Conservation (phyloP, 2,888 invertebrate genomes). For the Lottia scabra region DNA sequence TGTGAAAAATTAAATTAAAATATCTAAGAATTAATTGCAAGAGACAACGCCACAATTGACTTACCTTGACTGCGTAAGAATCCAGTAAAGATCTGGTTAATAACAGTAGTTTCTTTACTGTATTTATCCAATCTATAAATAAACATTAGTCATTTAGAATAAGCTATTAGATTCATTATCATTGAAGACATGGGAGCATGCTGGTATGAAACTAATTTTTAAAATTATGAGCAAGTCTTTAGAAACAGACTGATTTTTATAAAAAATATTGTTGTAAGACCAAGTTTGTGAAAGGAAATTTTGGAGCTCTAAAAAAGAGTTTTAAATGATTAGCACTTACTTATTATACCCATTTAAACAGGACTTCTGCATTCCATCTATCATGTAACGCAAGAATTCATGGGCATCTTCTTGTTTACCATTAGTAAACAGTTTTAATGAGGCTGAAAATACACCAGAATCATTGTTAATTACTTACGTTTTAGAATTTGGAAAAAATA, state of each 20-base stretch:
- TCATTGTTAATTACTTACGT: no score
- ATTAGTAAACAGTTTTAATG: no score
- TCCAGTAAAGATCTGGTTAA: constrained; percentile 97
- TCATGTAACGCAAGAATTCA: constrained; percentile 92
- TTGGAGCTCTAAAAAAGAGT: no score
- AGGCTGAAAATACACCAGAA: constrained; percentile 63
- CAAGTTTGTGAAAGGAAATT: background rate
- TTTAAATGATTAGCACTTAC: constrained; percentile 50
- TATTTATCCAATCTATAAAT: constrained; percentile 80
- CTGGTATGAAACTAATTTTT: no score
- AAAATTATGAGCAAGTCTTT: no score
- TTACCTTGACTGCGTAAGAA: constrained; percentile 85
- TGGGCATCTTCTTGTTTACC: constrained; percentile 98
- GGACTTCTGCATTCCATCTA: constrained; percentile 94
- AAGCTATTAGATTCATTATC: no score
- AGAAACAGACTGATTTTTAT: no score
- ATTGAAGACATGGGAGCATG: no score
- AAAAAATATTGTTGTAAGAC: no score
- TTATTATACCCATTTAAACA: constrained; percentile 74
- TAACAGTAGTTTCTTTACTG: constrained; percentile 94
- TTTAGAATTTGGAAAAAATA: no score
- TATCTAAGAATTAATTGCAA: no score
- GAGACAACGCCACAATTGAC: background rate
- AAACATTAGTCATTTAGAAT: background rate
- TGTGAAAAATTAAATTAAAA: no score